A percentile compares a stretch with the other conserved stretches of the same genome.
Evolutionary conservation across 2,113 vertebrate genomes (phyloP).

Genomic region (Etheostoma cragini): DNA sequence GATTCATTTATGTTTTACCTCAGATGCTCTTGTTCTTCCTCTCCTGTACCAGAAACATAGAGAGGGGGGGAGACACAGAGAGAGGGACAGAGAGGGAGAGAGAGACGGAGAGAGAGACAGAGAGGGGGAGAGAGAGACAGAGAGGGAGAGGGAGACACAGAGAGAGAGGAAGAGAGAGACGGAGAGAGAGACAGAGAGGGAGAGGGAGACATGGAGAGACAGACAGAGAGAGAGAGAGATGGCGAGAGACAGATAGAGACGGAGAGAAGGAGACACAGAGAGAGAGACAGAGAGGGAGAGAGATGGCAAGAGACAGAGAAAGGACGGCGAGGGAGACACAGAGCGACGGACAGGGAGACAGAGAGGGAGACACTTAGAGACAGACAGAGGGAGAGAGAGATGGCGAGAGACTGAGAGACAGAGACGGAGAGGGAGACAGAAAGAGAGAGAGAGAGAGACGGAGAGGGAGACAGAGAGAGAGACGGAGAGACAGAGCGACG

Average conservation of each 20-base stretch:
- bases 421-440: background rate
- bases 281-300: background rate
- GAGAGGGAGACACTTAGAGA: too few relatives aligned
- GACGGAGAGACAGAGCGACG: background rate
- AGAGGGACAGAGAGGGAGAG: too few relatives aligned
- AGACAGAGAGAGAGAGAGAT: background rate
- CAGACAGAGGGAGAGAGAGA: too few relatives aligned
- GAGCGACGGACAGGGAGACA: too few relatives aligned
- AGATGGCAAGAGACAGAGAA: background rate
- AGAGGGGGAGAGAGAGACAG: too few relatives aligned
- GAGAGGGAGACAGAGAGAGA: background rate
- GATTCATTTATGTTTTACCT: background rate
- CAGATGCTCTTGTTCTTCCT: background rate
- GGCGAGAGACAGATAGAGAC: background rate
- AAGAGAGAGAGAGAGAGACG: conserved; percentile 4
- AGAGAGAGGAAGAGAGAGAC: too few relatives aligned
- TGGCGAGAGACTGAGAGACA: background rate
- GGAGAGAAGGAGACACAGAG: background rate
- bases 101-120: too few relatives aligned
- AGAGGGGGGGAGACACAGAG: too few relatives aligned
- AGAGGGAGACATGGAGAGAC: background rate
- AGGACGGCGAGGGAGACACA: too few relatives aligned
- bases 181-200: background rate
- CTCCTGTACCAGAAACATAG: conserved; percentile 4
- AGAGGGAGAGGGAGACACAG: too few relatives aligned